Evolutionary conservation across 2,888 invertebrate genomes (phyloP), one percentile per base, ranked within the genome.

Genomic region (Tryphoninae sp.): DNA sequence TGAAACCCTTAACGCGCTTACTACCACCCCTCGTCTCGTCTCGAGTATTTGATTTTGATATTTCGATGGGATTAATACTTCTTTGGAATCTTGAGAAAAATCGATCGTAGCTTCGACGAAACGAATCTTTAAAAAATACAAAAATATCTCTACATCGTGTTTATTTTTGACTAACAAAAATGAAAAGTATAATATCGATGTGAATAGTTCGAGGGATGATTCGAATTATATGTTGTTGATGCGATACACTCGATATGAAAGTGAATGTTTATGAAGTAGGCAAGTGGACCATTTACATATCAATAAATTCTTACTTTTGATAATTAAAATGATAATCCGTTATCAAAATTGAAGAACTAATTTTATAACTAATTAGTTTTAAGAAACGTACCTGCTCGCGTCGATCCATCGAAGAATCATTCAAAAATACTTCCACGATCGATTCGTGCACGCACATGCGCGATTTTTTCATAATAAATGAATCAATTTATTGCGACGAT

Each of bases 1-100:
- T 55, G 11, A 13, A 33, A 42, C 23, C 74, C 22, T 55, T 58
- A 16, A 58, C 16, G 11, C 40, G 26, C 19, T 55, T 45, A 55
- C 55, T 16, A 51, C 13, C 51, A n/a, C 55, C 23, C 11, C 55
- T 49, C 26, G 45, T 26, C 16, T 13, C 23, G 19, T 42, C 19
- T 58, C 64, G 58, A 67, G 33, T 71, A 59, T 42, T 59, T 59
- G 71, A 55, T 71, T 55, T 22, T 22, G 22, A 42, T 58, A 58
- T 42, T 16, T 40, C 19, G 4, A 58, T 2, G 7, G 7, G 42
- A 22, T 58, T 33, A 33, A 33, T 33, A 33, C 3, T 33, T 33
- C 33, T 33, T 33, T 33, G 2, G 33, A 33, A 33, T 6, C 33
- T 33, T 33, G 4, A 33, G 33, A 33, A 33, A 33, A 33, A 33